phyloP scores from a whole-genome alignment of 2,797 vertebrate species.

The Myiotriccus ornatus region DNA sequence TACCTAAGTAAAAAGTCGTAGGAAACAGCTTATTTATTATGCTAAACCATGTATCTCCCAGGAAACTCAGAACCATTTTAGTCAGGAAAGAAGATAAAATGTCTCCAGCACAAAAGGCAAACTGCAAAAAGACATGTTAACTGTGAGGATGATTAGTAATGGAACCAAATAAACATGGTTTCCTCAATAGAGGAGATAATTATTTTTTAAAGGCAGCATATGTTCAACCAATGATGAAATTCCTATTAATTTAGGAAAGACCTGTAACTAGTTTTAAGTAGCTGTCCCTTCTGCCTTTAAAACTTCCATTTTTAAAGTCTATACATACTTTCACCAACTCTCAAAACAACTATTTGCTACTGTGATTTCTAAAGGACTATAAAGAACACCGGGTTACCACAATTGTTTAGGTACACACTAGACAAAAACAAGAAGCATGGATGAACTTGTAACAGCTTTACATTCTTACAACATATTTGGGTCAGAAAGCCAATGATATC shows the following conservation, averaged over 20 bases:
- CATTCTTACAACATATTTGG: not conserved
- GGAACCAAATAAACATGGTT: not conserved
- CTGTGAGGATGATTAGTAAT: not conserved
- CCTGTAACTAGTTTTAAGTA: not conserved
- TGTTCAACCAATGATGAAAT: not conserved
- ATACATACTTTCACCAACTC: too few species aligned
- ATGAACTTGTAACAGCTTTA: not conserved
- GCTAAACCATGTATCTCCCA: not conserved
- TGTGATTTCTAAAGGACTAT: too few species aligned
- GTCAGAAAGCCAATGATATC: not conserved
- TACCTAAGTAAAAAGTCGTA: not conserved
- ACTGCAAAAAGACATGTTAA: not conserved
- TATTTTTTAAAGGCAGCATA: not conserved
- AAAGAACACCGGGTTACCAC: too few species aligned
- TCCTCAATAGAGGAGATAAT: not conserved
- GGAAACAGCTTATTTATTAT: not conserved
- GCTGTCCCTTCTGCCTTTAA: not conserved
- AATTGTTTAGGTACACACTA: fast-evolving
- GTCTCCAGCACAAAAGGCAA: not conserved
- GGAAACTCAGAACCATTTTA: not conserved
- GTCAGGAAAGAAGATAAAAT: not conserved
- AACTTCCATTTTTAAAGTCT: not conserved
- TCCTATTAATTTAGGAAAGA: not conserved
- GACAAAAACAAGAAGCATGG: not conserved
- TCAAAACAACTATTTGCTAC: too few species aligned